phyloP scores from a whole-genome alignment of 2,797 vertebrate genomes.

The Ambastaia sidthimunki region DNA sequence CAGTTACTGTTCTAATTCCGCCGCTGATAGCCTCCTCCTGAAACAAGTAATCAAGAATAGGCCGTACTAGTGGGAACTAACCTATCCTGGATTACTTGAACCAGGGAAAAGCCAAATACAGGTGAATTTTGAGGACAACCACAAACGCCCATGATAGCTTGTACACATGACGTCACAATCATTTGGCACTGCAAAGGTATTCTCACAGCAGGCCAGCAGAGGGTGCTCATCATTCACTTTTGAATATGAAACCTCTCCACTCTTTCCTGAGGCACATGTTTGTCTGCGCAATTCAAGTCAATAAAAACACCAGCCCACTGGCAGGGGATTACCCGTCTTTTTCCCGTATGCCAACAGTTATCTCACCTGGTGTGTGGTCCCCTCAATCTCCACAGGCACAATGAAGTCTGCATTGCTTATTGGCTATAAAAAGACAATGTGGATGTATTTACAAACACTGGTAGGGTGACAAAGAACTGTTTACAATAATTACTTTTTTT shows the following conservation, averaged over 20 bases:
- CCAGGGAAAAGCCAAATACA: conserved; percentile 81
- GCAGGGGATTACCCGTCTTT: conserved; percentile 31
- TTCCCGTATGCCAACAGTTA: conserved; percentile 48
- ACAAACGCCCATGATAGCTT: not conserved
- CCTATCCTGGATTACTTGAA: conserved; percentile 99
- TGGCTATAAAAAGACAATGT: conserved; percentile 77
- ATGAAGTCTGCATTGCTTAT: conserved; percentile 91
- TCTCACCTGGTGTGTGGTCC: conserved; percentile 88
- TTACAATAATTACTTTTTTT: not conserved
- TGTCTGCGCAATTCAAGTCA: conserved; percentile 66
- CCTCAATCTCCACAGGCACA: conserved; percentile 91
- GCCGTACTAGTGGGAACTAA: conserved; percentile 88
- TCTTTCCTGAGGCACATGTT: conserved; percentile 67
- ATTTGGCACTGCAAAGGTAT: not conserved
- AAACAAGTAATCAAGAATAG: conserved; percentile 99
- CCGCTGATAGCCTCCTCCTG: conserved; percentile 81
- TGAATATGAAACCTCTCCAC: conserved; percentile 51
- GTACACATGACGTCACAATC: not conserved
- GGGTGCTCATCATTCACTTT: conserved; percentile 63
- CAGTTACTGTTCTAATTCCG: conserved; percentile 45
- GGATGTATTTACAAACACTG: conserved; percentile 29
- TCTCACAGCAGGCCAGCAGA: conserved; percentile 70
- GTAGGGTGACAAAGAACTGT: not conserved
- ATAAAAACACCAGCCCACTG: conserved; percentile 58
- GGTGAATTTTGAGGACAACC: not conserved